Percentiles rank a stretch among this genome's conserved stretches.
phyloP scores from a whole-genome alignment of 2,113 vertebrate species.

The Nipponia nippon region DNA sequence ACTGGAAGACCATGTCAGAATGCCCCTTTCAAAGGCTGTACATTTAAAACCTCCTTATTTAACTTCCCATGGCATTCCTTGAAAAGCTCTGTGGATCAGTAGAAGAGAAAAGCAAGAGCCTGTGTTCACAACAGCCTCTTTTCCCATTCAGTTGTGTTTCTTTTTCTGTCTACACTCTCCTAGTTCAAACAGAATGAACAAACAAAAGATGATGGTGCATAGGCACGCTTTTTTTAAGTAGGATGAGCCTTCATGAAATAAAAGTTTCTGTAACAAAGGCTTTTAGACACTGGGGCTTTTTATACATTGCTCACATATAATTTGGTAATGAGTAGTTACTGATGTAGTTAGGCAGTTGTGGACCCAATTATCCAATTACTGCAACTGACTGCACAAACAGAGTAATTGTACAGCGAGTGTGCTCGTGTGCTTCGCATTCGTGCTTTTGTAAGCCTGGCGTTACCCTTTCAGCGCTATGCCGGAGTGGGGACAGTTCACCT shows the following conservation, averaged over 20 bases:
- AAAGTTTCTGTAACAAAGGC: constrained; percentile 27
- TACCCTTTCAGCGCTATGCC: neutral
- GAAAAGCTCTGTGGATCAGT: neutral
- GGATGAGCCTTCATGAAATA: neutral
- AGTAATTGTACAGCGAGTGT: neutral
- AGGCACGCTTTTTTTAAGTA: neutral
- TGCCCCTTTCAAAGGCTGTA: neutral
- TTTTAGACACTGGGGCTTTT: neutral
- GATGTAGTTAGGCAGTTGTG: constrained; percentile 6
- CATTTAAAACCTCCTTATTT: neutral
- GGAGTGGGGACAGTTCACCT: neutral
- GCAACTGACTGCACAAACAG: neutral
- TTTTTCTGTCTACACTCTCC: neutral
- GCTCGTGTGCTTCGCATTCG: neutral
- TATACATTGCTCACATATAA: constrained; percentile 27
- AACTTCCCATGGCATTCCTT: neutral
- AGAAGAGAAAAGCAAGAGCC: neutral
- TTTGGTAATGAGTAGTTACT: constrained; percentile 42
- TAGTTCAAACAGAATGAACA: neutral
- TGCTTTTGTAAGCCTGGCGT: neutral
- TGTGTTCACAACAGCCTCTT: neutral
- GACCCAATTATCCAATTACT: constrained; percentile 50
- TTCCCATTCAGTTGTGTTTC: neutral
- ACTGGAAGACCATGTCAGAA: neutral
- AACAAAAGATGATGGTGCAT: neutral